Evolutionary conservation across 2,113 vertebrate genomes (phyloP).

Genomic region (Rallus limicola): DNA sequence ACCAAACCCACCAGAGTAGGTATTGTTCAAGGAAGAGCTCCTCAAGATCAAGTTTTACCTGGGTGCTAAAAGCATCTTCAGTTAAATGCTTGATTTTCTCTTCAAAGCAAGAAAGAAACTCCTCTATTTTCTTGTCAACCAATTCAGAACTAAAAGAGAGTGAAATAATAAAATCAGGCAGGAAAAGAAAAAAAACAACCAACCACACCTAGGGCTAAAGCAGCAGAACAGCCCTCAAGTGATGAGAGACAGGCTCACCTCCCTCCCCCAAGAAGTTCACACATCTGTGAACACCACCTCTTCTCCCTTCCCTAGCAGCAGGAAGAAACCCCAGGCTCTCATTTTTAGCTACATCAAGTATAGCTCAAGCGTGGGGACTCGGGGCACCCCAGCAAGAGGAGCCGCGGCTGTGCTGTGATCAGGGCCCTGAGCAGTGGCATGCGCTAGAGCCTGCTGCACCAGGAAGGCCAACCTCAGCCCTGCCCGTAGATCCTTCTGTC

Average conservation of each 20-base stretch:
- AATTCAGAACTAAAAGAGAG: constrained; percentile 86
- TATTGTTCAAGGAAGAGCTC: not conserved
- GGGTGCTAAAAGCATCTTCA: constrained; percentile 88
- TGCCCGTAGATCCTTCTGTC: accelerated
- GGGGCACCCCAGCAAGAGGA: too few relatives aligned
- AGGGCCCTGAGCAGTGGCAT: not conserved
- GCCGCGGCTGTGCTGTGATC: accelerated
- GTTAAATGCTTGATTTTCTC: constrained; percentile 84
- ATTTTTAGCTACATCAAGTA: accelerated
- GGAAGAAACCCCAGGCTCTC: not conserved
- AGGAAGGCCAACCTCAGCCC: not conserved
- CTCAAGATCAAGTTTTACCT: constrained; percentile 68
- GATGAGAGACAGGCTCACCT: not conserved
- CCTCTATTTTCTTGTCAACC: constrained; percentile 93
- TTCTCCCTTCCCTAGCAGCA: too few relatives aligned
- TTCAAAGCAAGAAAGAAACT: constrained; percentile 89
- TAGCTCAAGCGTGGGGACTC: not conserved
- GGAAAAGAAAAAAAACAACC: not conserved
- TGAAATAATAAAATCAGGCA: not conserved
- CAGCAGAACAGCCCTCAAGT: not conserved
- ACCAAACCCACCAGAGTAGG: not conserved
- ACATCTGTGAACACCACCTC: not conserved
- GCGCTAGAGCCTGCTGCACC: accelerated
- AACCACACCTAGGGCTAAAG: not conserved
- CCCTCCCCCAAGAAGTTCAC: not conserved